Evolutionary conservation across 2,888 invertebrate genomes (phyloP), one percentile per base, ranked within the genome.

Genomic region (Laspeyria flexula): DNA sequence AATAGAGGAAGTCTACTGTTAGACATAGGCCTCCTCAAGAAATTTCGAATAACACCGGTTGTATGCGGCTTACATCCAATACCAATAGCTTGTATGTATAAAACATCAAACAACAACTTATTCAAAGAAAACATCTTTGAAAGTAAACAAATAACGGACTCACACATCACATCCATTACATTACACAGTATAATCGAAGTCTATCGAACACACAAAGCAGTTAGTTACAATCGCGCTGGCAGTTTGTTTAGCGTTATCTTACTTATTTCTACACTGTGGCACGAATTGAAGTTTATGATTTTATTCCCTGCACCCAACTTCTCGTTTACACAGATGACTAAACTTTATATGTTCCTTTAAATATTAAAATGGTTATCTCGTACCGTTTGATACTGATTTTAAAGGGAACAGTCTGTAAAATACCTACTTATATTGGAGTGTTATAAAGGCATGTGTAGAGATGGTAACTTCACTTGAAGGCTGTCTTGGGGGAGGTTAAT

Each of bases 201-300:
- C 42, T 55, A 59, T 70, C 43, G 56, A 53, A n/a, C 55, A 52
- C 13, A 51, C 27, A 33, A 47, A 29, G 71, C 63, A 70, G 71
- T 67, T 70, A 70, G 49, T 67, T 67, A 62, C 67, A 70, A 70
- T 67, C 40, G 44, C 31, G 30, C 60, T 66, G 64, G 50, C 63
- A 44, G 55, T 62, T 66, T 67, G 53, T 60, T 49, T 63, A 70
- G 48, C 62, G 59, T 58, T 61, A 65, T 60, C 55, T 58, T 38
- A 60, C 60, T 70, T 60, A 56, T 40, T 52, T 18, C 52, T 70
- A 72, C 43, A 55, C 71, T 71, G 68, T 70, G 71, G 52, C 57
- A 41, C 27, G 42, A 46, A 65, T 71, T 60, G 55, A 43, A 58
- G 55, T 70, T 66, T 60, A 71, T 62, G 60, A 62, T 57, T 65